Conservation (phyloP, 2,888 invertebrate species). For the Orthosia gothica region DNA sequence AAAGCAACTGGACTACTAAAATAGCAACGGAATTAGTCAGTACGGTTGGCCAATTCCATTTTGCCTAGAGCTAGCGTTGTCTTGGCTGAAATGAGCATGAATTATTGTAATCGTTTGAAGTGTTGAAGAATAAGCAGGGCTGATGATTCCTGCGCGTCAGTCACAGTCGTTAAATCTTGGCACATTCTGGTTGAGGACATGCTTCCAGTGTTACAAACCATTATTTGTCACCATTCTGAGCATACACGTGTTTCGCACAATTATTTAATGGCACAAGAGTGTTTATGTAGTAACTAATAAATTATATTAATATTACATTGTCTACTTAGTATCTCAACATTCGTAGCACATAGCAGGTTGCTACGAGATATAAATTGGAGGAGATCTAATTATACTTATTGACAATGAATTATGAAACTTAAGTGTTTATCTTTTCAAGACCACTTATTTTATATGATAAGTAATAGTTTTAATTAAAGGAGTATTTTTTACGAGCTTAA, state of each 20-base stretch:
- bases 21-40: slow-evolving; percentile 24
- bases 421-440: neutral
- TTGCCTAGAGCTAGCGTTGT: slow-evolving; percentile 9
- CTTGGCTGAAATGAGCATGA: slow-evolving; percentile 23
- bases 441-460: neutral
- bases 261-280: slow-evolving; percentile 10
- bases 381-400: neutral
- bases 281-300: neutral
- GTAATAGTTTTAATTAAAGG: neutral
- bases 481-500: neutral
- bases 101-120: slow-evolving; percentile 24
- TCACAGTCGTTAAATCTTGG: slow-evolving; percentile 49
- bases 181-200: slow-evolving; percentile 22
- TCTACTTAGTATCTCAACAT: slow-evolving; percentile 17
- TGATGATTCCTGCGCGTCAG: slow-evolving; percentile 30
- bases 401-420: neutral
- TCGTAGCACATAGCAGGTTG: neutral
- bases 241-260: slow-evolving; percentile 37
- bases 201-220: slow-evolving; percentile 13
- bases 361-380: neutral
- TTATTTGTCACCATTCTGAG: slow-evolving; percentile 23
- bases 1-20: slow-evolving; percentile 18
- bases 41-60: neutral
- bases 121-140: slow-evolving; percentile 26
- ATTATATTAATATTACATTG: slow-evolving; percentile 7